These are phyloP conservation scores for Nebria salina DNA, from an alignment of 2,888 invertebrate genomes.

Conservation along the genomic window DNA sequence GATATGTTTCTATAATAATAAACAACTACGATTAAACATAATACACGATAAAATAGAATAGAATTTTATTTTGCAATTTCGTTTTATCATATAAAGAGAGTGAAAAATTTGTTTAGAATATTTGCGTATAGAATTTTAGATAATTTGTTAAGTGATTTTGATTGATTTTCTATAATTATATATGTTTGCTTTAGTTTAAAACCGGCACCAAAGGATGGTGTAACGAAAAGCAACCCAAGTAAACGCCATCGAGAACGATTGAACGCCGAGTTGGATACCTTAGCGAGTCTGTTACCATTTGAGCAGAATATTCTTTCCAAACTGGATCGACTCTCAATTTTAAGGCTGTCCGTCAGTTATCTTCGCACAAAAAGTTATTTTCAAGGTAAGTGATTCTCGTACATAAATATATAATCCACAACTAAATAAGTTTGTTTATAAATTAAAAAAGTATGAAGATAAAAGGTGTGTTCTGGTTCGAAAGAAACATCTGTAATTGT, in stretches of 20 bases:
- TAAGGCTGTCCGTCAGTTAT: constrained; percentile 97
- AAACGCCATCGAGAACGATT: constrained; percentile 97
- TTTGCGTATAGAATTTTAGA: background rate
- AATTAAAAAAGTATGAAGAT: background rate
- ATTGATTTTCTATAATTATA: background rate
- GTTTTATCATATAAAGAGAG: too few relatives aligned
- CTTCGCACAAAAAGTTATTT: constrained; percentile 99
- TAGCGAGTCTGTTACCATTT: constrained; percentile 94
- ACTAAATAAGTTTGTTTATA: background rate
- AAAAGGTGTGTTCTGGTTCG: constrained; percentile 1
- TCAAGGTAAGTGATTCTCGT: constrained; percentile 80
- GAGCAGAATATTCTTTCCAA: constrained; percentile 98
- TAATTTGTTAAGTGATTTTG: too few relatives aligned
- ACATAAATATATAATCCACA: too few relatives aligned
- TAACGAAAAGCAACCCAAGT: constrained; percentile 97
- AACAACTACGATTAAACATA: too few relatives aligned
- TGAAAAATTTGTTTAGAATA: too few relatives aligned
- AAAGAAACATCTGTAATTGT: constrained; percentile 13
- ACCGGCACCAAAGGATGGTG: constrained; percentile 93
- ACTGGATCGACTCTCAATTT: constrained; percentile 96
- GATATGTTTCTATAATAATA: too few relatives aligned
- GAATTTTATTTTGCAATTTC: too few relatives aligned
- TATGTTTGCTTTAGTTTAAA: constrained; percentile 76
- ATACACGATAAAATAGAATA: too few relatives aligned
- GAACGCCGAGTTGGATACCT: constrained; percentile 97